Evolutionary conservation across 1,140 invertebrate genomes (phyloP).

Genomic region (Episyrphus balteatus): DNA sequence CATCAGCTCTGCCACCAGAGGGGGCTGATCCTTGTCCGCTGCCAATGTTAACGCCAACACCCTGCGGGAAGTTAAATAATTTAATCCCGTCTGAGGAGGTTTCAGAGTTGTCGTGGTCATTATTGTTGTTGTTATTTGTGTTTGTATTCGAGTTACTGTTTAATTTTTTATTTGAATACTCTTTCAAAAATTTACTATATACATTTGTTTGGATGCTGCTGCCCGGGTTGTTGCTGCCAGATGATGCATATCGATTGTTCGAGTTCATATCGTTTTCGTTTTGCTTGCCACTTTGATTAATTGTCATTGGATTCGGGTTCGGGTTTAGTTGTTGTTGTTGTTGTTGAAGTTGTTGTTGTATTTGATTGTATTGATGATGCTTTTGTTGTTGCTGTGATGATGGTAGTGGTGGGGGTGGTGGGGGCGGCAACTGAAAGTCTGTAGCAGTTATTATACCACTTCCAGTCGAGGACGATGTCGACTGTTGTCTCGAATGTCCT

Average conservation of each 20-base stretch:
- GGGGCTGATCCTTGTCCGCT: no score
- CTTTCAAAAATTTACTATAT: slow-evolving; percentile 33
- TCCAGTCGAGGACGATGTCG: slow-evolving; percentile 21
- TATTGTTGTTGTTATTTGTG: slow-evolving; percentile 19
- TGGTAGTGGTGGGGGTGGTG: slow-evolving; percentile 10
- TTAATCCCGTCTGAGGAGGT: no score
- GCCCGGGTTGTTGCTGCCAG: not conserved
- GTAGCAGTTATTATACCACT: slow-evolving; percentile 8
- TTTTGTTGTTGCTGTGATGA: not conserved
- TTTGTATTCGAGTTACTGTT: slow-evolving; percentile 8
- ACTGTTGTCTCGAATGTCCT: slow-evolving; percentile 26
- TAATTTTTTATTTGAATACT: slow-evolving; percentile 24
- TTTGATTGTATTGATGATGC: not conserved
- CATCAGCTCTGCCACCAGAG: no score
- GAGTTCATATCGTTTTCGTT: slow-evolving; percentile 11
- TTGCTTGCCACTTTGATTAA: slow-evolving; percentile 2
- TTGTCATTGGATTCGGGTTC: not conserved
- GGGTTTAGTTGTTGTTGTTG: slow-evolving; percentile 9
- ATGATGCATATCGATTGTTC: slow-evolving; percentile 5
- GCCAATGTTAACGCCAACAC: no score
- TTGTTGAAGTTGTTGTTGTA: slow-evolving; percentile 1
- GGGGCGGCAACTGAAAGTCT: slow-evolving; percentile 6
- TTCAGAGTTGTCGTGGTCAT: slow-evolving; percentile 16
- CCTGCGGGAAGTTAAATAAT: no score
- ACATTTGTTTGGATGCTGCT: slow-evolving; percentile 25